Evolutionary conservation across 1,140 invertebrate genomes (phyloP).

Genomic region (Thaumetopoea pityocampa): DNA sequence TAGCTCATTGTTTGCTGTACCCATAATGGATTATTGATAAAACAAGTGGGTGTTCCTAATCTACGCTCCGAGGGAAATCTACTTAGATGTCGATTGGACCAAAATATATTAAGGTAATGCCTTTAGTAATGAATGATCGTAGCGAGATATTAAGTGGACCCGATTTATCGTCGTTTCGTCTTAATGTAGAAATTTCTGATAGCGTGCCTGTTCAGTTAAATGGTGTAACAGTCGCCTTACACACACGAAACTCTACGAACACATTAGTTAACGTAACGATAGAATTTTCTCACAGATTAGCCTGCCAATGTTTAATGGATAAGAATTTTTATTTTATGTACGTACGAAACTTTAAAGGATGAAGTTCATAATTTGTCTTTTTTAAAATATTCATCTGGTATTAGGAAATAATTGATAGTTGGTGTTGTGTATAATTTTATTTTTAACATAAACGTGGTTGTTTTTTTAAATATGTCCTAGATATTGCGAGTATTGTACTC

Average conservation of each 20-base stretch:
- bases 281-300: conserved; percentile 40
- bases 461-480: background rate
- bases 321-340: conserved; percentile 34
- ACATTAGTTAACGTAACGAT: conserved; percentile 52
- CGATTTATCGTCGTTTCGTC: conserved; percentile 54
- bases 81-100: conserved; percentile 41
- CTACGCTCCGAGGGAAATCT: conserved; percentile 47
- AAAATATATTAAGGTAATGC: conserved; percentile 53
- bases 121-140: conserved; percentile 48
- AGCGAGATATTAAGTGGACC: conserved; percentile 59
- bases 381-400: background rate
- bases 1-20: conserved; percentile 63
- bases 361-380: conserved; percentile 44
- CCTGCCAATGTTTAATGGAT: conserved; percentile 33
- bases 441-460: background rate
- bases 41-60: conserved; percentile 70
- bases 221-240: conserved; percentile 50
- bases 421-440: conserved; percentile 10
- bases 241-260: conserved; percentile 34
- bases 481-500: conserved; percentile 3
- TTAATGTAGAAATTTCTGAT: conserved; percentile 54
- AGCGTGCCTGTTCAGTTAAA: conserved; percentile 46
- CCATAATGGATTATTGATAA: conserved; percentile 75
- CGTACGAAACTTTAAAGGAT: conserved; percentile 36
- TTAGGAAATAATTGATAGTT: background rate